Conservation (phyloP, 2,113 vertebrate genomes). For the Melanerpes formicivorus region DNA sequence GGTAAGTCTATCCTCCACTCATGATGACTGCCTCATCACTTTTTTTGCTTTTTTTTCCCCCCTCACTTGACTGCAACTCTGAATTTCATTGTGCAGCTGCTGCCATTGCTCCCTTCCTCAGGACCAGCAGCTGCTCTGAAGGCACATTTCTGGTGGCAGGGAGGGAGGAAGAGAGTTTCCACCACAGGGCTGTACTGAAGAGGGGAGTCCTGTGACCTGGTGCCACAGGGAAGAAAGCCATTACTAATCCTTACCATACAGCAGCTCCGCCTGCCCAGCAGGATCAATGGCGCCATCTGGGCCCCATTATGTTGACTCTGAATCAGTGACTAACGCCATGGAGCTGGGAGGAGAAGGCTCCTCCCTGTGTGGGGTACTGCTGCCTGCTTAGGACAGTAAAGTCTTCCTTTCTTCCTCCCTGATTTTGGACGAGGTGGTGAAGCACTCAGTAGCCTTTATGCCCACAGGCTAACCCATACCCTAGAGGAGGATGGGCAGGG, state of each 20-base stretch:
- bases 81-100: background rate
- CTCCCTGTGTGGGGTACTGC: slow-evolving; percentile 9
- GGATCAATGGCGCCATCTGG: slow-evolving; percentile 48
- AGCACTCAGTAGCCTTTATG: rapidly evolving
- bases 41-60: background rate
- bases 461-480: background rate
- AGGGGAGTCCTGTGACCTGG: background rate
- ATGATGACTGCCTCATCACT: background rate
- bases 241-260: background rate
- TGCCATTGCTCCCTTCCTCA: background rate
- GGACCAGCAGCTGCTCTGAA: background rate
- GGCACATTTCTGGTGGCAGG: background rate
- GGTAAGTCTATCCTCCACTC: background rate
- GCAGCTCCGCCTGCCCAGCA: slow-evolving; percentile 38
- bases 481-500: background rate
- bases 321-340: slow-evolving; percentile 29
- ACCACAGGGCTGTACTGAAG: background rate
- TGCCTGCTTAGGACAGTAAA: background rate
- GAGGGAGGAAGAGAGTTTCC: background rate
- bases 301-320: slow-evolving; percentile 52
- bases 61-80: background rate
- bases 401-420: background rate
- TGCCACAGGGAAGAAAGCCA: slow-evolving; percentile 29
- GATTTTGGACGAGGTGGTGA: background rate
- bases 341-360: slow-evolving; percentile 30